Percentiles rank a stretch among this genome's conserved stretches.
These are phyloP conservation scores for Malurus elegans DNA, from an alignment of 2,113 vertebrate species.

Conservation along the genomic window DNA sequence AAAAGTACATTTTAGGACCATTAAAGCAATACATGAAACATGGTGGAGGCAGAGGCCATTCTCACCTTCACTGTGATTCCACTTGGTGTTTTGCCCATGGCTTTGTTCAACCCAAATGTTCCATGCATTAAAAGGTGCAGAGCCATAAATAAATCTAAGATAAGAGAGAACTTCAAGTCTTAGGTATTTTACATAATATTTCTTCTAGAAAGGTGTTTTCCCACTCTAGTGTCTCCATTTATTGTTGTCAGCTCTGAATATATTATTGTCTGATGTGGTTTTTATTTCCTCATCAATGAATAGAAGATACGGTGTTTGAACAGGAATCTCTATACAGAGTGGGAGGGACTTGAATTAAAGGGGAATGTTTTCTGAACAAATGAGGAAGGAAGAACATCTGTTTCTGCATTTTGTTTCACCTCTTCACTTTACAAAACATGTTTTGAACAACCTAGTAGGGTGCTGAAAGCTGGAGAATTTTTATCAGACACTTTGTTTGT, in stretches of 20 bases:
- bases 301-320: background rate
- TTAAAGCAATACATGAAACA: background rate
- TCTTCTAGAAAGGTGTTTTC: background rate
- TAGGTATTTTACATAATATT: background rate
- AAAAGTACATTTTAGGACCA: background rate
- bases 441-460: background rate
- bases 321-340: background rate
- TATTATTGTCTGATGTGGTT: background rate
- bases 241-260: background rate
- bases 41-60: rapidly evolving
- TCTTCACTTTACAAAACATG: background rate
- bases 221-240: background rate
- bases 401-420: background rate
- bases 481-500: background rate
- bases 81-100: background rate
- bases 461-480: background rate
- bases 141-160: background rate
- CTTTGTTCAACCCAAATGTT: background rate
- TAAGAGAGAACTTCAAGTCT: background rate
- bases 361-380: background rate
- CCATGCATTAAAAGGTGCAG: background rate
- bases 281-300: background rate
- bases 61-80: background rate
- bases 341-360: background rate
- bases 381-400: background rate